phyloP scores from a whole-genome alignment of 2,888 invertebrate genomes.

The Euspilapteryx auroguttella region DNA sequence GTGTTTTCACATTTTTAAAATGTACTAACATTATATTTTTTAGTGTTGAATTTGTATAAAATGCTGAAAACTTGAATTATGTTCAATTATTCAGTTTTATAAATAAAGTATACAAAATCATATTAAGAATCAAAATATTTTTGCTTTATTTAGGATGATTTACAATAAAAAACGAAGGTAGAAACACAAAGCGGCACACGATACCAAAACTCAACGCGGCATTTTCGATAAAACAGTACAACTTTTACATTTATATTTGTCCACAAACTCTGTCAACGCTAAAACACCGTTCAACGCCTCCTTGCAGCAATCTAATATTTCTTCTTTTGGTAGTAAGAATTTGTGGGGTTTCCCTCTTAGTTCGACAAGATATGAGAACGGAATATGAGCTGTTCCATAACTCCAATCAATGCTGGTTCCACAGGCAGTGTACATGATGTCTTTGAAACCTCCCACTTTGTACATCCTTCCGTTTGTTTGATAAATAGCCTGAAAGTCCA shows the following conservation, averaged over 20 bases:
- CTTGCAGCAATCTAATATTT: conserved; percentile 33
- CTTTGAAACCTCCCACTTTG: conserved; percentile 47
- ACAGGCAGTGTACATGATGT: conserved; percentile 40
- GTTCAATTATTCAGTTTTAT: too few species aligned
- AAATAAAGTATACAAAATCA: too few species aligned
- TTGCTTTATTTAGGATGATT: too few species aligned
- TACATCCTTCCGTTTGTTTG: conserved; percentile 39
- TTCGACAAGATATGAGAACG: conserved; percentile 42
- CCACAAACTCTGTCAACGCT: conserved; percentile 30
- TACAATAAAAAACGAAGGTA: too few species aligned
- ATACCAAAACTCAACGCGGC: not conserved
- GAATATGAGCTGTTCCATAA: conserved; percentile 40
- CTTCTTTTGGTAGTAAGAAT: conserved; percentile 29
- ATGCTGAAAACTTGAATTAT: too few species aligned
- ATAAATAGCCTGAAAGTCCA: conserved; percentile 35
- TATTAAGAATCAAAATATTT: too few species aligned
- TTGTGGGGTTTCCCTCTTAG: conserved; percentile 32
- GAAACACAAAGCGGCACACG: too few species aligned
- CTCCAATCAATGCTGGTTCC: conserved; percentile 54
- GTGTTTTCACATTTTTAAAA: too few species aligned
- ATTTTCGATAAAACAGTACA: not conserved
- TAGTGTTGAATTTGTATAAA: too few species aligned
- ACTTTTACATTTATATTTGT: conserved; percentile 10
- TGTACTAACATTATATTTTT: too few species aligned
- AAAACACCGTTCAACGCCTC: conserved; percentile 29